A percentile compares a stretch with the other conserved stretches of the same genome.
These are phyloP conservation scores for Xanthostigma xanthostigma DNA, from an alignment of 2,888 invertebrate species.

Conservation along the genomic window DNA sequence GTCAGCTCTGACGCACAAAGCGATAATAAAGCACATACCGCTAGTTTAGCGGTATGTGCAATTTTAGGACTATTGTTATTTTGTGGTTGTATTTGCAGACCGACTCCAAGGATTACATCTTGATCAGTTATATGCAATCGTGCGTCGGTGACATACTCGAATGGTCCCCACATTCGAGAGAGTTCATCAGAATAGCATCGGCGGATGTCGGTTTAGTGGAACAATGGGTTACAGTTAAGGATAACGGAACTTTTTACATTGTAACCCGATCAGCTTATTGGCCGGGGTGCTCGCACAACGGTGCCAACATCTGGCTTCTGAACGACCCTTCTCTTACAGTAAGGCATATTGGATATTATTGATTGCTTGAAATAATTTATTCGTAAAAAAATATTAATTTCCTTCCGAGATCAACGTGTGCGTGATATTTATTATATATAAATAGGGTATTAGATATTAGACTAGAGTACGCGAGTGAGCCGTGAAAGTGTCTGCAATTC, in stretches of 20 bases:
- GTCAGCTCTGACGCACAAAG: too few relatives aligned
- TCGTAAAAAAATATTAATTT: too few relatives aligned
- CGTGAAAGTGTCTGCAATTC: too few relatives aligned
- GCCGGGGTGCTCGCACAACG: constrained; percentile 19
- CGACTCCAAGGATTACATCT: constrained; percentile 22
- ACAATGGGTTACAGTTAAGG: constrained; percentile 27
- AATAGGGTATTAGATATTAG: too few relatives aligned
- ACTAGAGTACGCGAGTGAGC: too few relatives aligned
- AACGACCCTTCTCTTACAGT: constrained; percentile 21
- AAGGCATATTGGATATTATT: constrained; percentile 8
- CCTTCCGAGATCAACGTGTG: too few relatives aligned
- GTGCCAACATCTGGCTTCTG: constrained; percentile 30
- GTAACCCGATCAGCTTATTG: constrained; percentile 19
- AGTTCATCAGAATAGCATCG: not conserved
- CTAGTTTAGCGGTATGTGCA: too few relatives aligned
- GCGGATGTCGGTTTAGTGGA: constrained; percentile 17
- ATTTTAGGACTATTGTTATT: too few relatives aligned
- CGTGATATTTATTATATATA: too few relatives aligned
- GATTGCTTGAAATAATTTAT: not conserved
- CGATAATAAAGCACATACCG: too few relatives aligned
- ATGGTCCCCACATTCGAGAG: constrained; percentile 19
- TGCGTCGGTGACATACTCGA: constrained; percentile 30
- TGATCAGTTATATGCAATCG: constrained; percentile 24
- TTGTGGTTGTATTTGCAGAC: constrained; percentile 13
- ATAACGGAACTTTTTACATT: constrained; percentile 23